These are phyloP conservation scores for Plemyria rubiginata DNA, from an alignment of 2,888 invertebrate species.

Conservation along the genomic window DNA sequence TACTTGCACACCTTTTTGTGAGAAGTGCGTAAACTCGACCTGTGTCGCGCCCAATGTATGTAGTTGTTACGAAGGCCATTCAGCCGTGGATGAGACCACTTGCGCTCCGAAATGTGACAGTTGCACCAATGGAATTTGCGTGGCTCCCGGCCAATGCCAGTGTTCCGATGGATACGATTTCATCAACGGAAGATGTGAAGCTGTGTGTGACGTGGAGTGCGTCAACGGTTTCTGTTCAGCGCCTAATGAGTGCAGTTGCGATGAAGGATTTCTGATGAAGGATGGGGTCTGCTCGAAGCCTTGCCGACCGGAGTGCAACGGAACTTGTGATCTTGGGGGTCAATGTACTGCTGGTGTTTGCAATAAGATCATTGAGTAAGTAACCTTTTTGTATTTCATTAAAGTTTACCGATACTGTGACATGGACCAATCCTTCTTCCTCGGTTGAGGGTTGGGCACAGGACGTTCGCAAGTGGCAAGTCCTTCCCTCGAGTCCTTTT, in stretches of 20 bases:
- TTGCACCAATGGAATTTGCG: conserved; percentile 44
- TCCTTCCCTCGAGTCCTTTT: too few species aligned
- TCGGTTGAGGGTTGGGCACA: too few species aligned
- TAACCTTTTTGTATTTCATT: conserved; percentile 4
- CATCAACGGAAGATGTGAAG: conserved; percentile 23
- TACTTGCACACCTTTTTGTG: conserved; percentile 27
- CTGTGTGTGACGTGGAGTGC: conserved; percentile 34
- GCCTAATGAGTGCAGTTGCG: conserved; percentile 40
- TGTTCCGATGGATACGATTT: conserved; percentile 36
- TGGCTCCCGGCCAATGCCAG: conserved; percentile 37
- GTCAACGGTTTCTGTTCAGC: conserved; percentile 40
- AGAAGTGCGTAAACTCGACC: conserved; percentile 40
- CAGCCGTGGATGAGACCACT: conserved; percentile 26
- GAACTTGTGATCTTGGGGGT: conserved; percentile 42
- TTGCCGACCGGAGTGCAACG: conserved; percentile 46
- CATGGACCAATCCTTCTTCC: too few species aligned
- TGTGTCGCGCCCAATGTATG: conserved; percentile 50
- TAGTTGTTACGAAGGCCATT: conserved; percentile 44
- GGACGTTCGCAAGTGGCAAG: too few species aligned
- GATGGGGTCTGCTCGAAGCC: conserved; percentile 44
- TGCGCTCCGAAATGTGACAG: conserved; percentile 34
- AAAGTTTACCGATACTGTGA: background rate
- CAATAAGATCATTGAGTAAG: conserved; percentile 23
- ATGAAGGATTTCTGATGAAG: conserved; percentile 30
- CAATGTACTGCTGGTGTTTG: conserved; percentile 34